phyloP scores from a whole-genome alignment of 1,140 invertebrate species.

The Drosophila sturtevanti region DNA sequence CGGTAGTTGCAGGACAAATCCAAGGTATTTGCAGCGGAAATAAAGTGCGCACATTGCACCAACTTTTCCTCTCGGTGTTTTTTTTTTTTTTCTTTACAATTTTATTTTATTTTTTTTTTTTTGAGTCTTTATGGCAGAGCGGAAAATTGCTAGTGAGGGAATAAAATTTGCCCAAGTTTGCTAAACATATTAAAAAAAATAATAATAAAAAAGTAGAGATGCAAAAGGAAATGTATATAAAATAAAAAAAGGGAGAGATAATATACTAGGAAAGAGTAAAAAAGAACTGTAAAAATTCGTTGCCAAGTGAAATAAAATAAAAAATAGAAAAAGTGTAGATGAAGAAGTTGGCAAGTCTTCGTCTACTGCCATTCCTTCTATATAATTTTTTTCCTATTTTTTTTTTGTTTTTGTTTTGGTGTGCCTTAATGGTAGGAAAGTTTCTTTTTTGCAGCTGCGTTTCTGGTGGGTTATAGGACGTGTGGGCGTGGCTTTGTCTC shows the following conservation, averaged over 20 bases:
- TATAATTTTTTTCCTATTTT: neutral
- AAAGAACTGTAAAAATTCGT: constrained; percentile 70
- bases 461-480: constrained; percentile 5
- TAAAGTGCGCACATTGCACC: constrained; percentile 73
- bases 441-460: constrained; percentile 51
- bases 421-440: constrained; percentile 64
- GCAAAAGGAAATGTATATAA: neutral
- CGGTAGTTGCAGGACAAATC: constrained; percentile 49
- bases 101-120: neutral
- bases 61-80: constrained; percentile 21
- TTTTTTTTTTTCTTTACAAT: neutral
- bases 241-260: neutral
- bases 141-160: constrained; percentile 65
- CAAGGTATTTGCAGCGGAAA: constrained; percentile 79
- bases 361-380: too few species aligned
- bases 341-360: constrained; percentile 34
- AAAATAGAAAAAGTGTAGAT: constrained; percentile 53
- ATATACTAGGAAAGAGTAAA: constrained; percentile 39
- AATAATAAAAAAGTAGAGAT: constrained; percentile 14
- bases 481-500: neutral
- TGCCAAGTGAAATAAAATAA: constrained; percentile 73
- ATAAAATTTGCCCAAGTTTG: constrained; percentile 70
- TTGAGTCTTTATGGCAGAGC: constrained; percentile 77
- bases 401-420: constrained; percentile 20
- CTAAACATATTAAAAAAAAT: constrained; percentile 76